These are phyloP conservation scores for Coendou prehensilis DNA, from an alignment of 2,797 vertebrate genomes.

Conservation along the genomic window DNA sequence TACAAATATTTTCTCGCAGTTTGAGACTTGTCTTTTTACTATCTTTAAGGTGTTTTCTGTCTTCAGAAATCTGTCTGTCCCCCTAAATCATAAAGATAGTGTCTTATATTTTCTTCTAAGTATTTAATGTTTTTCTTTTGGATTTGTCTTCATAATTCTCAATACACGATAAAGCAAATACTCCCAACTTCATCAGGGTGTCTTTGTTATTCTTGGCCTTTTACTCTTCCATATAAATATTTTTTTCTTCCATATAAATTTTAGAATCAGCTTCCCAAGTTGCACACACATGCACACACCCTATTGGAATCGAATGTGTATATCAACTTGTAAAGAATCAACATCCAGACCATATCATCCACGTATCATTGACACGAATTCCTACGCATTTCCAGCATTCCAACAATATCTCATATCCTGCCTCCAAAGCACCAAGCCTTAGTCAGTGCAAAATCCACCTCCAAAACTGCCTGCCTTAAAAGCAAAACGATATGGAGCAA, in stretches of 20 bases:
- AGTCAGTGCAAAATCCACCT: neutral
- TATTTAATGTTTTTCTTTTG: neutral
- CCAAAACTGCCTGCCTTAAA: neutral
- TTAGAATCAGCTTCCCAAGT: neutral
- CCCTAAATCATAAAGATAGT: neutral
- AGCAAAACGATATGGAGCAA: neutral
- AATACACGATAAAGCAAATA: neutral
- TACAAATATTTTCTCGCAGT: neutral
- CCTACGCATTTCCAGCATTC: neutral
- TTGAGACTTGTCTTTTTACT: neutral
- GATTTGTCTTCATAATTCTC: neutral
- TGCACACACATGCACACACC: too few relatives aligned
- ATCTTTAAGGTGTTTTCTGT: neutral
- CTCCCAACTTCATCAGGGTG: neutral
- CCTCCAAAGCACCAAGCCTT: neutral
- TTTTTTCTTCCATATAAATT: neutral
- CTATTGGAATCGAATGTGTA: neutral
- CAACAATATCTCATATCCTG: neutral
- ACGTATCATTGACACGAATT: neutral
- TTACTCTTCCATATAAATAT: neutral
- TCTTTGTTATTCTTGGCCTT: neutral
- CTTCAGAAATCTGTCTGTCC: neutral
- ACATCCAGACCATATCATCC: neutral
- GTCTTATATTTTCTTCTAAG: neutral
- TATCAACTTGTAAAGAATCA: slow-evolving; percentile 4